Conservation (phyloP, 2,113 vertebrate genomes). For the Nothoprocta pentlandii region DNA sequence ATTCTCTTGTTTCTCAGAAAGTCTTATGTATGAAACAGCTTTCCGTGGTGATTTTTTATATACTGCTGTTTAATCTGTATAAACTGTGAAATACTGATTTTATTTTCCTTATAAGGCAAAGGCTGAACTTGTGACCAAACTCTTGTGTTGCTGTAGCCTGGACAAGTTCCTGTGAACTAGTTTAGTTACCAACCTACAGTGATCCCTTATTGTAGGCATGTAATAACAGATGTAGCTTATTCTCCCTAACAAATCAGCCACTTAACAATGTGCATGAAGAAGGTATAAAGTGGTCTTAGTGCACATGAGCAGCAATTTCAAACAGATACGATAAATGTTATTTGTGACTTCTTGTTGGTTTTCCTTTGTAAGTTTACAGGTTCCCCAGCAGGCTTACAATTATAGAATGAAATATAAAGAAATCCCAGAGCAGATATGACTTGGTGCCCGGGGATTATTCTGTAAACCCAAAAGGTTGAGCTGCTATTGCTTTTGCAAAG, state of each 20-base stretch:
- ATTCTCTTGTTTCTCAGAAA: not conserved
- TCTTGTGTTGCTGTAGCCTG: not conserved
- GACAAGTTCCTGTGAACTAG: not conserved
- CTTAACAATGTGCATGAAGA: conserved; percentile 15
- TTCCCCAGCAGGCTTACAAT: not conserved
- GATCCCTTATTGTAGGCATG: not conserved
- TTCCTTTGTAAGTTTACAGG: conserved; percentile 2
- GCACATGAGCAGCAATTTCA: not conserved
- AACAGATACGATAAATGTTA: not conserved
- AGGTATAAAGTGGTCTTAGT: not conserved
- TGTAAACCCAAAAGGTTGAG: not conserved
- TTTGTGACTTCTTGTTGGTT: conserved; percentile 11
- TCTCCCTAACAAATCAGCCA: not conserved
- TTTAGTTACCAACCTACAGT: not conserved
- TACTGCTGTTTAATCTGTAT: not conserved
- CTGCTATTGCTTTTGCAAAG: not conserved
- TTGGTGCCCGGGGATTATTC: not conserved
- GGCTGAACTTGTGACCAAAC: not conserved
- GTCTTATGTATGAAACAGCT: not conserved
- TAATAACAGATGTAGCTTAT: not conserved
- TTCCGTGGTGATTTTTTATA: conserved; percentile 1
- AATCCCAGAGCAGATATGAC: not conserved
- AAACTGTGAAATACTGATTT: not conserved
- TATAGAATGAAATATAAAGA: not conserved
- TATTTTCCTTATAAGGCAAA: not conserved